These are phyloP conservation scores for Bellardia pandia DNA, from an alignment of 2,888 invertebrate species.

Conservation along the genomic window DNA sequence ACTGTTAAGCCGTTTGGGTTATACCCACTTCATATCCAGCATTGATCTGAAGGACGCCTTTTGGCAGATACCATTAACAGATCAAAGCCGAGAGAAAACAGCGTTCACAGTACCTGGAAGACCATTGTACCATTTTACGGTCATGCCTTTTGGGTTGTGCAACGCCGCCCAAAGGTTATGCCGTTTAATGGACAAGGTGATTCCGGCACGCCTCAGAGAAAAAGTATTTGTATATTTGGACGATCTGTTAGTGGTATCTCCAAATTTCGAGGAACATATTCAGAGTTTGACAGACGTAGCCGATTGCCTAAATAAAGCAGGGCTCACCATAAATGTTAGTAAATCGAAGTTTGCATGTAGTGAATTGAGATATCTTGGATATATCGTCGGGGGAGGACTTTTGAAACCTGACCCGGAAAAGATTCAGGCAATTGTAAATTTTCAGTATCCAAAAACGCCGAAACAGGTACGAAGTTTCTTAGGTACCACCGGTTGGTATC, in stretches of 20 bases:
- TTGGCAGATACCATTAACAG: background rate
- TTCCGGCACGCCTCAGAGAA: background rate
- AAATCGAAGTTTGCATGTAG: background rate
- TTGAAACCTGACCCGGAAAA: no score
- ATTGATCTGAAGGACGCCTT: background rate
- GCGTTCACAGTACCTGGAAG: background rate
- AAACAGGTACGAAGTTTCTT: background rate
- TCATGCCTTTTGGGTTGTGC: background rate
- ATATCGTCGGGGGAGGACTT: background rate
- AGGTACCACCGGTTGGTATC: background rate
- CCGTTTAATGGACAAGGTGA: background rate
- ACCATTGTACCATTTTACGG: background rate
- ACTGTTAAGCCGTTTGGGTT: background rate
- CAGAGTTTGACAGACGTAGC: background rate
- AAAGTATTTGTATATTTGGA: conserved; percentile 1
- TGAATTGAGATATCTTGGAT: background rate
- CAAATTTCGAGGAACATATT: background rate
- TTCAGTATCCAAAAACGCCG: no score
- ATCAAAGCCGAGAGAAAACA: background rate
- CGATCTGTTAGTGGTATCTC: background rate
- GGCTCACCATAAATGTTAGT: background rate
- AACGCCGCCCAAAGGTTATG: background rate
- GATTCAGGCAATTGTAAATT: no score
- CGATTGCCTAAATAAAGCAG: background rate
- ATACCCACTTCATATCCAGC: background rate